Evolutionary conservation across 2,888 invertebrate species (phyloP), one percentile per base, ranked within the genome.

Genomic region (Perizoma flavofasciatum): DNA sequence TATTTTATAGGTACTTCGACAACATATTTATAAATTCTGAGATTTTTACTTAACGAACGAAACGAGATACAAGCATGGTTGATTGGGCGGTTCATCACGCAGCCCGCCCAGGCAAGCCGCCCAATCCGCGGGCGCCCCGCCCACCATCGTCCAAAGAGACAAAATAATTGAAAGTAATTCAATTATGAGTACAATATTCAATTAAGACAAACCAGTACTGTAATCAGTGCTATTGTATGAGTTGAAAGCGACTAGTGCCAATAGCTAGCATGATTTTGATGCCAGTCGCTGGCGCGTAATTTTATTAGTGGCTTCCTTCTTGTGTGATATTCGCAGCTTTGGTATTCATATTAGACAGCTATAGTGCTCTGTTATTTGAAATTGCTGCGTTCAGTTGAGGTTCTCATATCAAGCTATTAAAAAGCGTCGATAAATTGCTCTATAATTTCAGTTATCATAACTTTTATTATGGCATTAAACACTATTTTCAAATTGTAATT

Each of bases 111-210:
- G 53, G 65, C 79, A 57, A 67, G 68, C 88, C 88, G 88, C 88
- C 89, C 84, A 83, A 78, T 74, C 76, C 68, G 67, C 67, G 54
- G 64, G 43, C 71, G 78, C 75, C 75, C 86, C 88, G 88, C 89
- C 89, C 81, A 81, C 67, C 6, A 67, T 82, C 80, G 79, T 80
- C 82, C 82, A 79, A 66, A 71, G 65, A 70, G 72, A 75, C 68
- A 63, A 74, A 76, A 83, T 89, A 89, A 89, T 89, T 87, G 86
- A 82, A 74, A 75, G 78, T 89, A 89, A 90, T 89, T 85, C 80
- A 88, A 89, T 89, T 83, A 85, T 76, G 78, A 75, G 75, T 68
- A 41, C 69, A 75, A 76, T 81, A 89, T 89, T 89, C 82, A 88
- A 88, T 90, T 89, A 89, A 76, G 70, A 72, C 68, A 75, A 71